Evolutionary conservation across 2,113 vertebrate species (phyloP).

Genomic region (Ageneiosus marmoratus): DNA sequence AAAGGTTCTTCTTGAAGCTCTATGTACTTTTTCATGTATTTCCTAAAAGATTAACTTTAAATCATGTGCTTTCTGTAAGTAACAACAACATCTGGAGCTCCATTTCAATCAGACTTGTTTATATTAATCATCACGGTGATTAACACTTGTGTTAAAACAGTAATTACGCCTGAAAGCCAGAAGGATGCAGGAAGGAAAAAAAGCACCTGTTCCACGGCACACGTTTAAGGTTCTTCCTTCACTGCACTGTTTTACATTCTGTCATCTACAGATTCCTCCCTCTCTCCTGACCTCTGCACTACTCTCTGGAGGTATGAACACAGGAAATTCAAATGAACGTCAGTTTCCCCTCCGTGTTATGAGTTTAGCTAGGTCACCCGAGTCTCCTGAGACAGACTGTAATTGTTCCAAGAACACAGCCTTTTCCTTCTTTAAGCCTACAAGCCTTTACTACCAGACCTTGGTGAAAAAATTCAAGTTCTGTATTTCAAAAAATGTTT

Average conservation of each 20-base stretch:
- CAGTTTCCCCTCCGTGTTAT: conserved; percentile 29
- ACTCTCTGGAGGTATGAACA: conserved; percentile 24
- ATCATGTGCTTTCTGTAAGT: neutral
- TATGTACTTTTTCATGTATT: neutral
- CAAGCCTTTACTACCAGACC: neutral
- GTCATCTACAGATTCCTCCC: neutral
- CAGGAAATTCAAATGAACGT: conserved; percentile 39
- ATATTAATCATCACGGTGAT: neutral
- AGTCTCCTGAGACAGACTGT: conserved; percentile 40
- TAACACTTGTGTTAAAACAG: neutral
- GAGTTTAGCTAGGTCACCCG: conserved; percentile 41
- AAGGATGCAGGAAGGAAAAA: neutral
- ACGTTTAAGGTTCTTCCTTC: neutral
- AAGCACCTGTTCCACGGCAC: neutral
- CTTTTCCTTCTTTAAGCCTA: conserved; percentile 9
- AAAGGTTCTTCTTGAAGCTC: neutral
- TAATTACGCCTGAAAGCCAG: neutral
- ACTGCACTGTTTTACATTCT: neutral
- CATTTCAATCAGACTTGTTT: neutral
- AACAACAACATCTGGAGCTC: neutral
- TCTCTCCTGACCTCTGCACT: neutral
- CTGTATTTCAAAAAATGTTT: neutral
- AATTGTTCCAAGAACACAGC: conserved; percentile 42
- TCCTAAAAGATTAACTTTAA: neutral
- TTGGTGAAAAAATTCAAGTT: neutral